Base-by-base conservation (phyloP, 2,888 invertebrate species). In the Plemyria rubiginata region DNA sequence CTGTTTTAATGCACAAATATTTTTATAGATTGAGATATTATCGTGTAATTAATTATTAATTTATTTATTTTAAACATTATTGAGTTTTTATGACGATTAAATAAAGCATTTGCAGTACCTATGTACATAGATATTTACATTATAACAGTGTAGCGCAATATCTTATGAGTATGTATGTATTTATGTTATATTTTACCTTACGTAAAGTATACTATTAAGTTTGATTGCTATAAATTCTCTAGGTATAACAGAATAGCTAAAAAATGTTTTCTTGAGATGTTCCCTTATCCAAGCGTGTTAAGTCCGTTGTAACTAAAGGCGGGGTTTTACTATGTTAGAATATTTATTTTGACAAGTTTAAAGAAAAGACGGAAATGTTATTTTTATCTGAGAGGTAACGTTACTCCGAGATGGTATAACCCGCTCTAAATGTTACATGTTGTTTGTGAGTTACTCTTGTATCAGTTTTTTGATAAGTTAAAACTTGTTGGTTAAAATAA, bases 401-500 rank as follows among this genome's bases (percentile, higher is more conserved):
- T 22, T 22, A 22, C 22, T 22, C 22, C 3, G 3, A 22, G 22
- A 22, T 22, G 22, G 22, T 22, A 22, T 2, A 22, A 22, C 22
- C n/a, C 22, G 22, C 22, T 2, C 22, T 22, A 2, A 22, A 45
- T 22, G 48, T 48, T 13, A 58, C 28, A 46, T 41, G 40, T 52
- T 40, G 46, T n/a, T n/a, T 28, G 50, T 45, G 28, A 36, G 50
- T 46, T 11, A 68, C 65, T 59, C 54, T 54, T 55, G 68, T 70
- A 67, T 62, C 62, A 13, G 51, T 11, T 12, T n/a, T 57, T 67
- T 63, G n/a, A 57, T 62, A 59, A 65, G 66, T 62, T 65, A 54
- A 41, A 36, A 49, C 38, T 63, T 65, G 67, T 67, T 67, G 55
- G 70, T 71, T 70, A 68, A 71, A 68, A 70, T 71, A 60, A 68